Percentiles rank a stretch among this genome's conserved stretches.
Conservation (phyloP, 2,888 invertebrate genomes). For the Drosophila cyrtoloma region DNA sequence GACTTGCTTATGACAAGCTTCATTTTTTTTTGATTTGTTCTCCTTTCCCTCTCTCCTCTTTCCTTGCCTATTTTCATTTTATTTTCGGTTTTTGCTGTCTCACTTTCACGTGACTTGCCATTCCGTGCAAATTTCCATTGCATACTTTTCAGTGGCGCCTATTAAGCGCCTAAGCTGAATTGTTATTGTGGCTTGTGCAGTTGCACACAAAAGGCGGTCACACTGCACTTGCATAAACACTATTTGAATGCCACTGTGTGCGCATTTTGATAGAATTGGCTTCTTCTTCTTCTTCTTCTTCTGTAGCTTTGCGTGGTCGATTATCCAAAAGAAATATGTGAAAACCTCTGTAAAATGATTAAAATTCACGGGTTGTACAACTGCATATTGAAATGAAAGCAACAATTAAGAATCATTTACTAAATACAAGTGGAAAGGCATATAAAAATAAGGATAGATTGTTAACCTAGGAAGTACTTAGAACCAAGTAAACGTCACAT, state of each 20-base stretch:
- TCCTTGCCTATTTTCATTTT: not conserved
- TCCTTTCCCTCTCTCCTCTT: not conserved
- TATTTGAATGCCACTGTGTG: constrained; percentile 11
- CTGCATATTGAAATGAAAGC: not conserved
- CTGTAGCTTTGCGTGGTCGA: not conserved
- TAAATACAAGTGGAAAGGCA: not conserved
- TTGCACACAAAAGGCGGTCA: constrained; percentile 60
- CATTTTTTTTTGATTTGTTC: constrained; percentile 1
- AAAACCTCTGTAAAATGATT: not conserved
- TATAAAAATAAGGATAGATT: no score
- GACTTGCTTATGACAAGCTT: constrained; percentile 51
- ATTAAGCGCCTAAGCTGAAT: constrained; percentile 59
- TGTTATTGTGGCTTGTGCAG: constrained; percentile 8
- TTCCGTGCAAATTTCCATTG: constrained; percentile 62
- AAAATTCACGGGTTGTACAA: not conserved
- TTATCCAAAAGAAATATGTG: not conserved
- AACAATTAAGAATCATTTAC: not conserved
- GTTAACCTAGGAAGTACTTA: no score
- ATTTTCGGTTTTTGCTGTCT: not conserved
- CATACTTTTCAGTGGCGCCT: constrained; percentile 59
- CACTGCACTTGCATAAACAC: constrained; percentile 49
- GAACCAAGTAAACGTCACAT: not conserved
- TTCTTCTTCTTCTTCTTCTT: not conserved
- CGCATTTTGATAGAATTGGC: not conserved
- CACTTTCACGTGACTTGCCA: constrained; percentile 43